Evolutionary conservation across 64 coral and sea anemone genomes (phyloP).

Genomic region (Exaiptasia diaphana): DNA sequence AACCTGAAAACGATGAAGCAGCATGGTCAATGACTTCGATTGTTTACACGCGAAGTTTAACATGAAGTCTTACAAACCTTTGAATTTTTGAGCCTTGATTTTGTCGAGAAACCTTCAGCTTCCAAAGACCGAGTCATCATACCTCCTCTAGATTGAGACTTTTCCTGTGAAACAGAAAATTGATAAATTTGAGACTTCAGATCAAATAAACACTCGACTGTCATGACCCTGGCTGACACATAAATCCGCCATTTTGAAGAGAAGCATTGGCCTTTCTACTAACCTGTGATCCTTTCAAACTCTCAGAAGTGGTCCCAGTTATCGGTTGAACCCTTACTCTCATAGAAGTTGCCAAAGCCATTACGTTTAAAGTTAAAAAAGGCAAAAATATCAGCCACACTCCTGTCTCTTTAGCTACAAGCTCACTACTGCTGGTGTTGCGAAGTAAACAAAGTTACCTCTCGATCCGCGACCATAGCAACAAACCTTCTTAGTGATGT

Average conservation of each 20-base stretch:
- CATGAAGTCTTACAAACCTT: background rate
- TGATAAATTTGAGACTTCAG: background rate
- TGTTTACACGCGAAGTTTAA: background rate
- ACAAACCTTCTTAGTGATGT: no score
- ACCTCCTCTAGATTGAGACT: background rate
- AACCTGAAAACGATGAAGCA: background rate
- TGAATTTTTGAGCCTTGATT: conserved; percentile 37
- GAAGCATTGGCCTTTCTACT: background rate
- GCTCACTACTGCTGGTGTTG: background rate
- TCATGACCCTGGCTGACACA: background rate
- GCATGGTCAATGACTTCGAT: background rate
- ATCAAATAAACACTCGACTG: background rate
- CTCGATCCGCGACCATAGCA: background rate
- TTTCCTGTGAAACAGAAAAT: background rate
- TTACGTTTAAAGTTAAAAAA: background rate
- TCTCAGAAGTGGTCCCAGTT: background rate
- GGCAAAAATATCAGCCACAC: background rate
- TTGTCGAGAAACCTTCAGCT: conserved; percentile 65
- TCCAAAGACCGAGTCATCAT: background rate
- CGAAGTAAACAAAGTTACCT: background rate
- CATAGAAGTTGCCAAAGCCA: background rate
- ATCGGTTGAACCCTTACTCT: background rate
- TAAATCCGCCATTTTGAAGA: background rate
- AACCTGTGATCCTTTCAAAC: background rate
- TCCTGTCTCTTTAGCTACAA: background rate